These are phyloP conservation scores for Hypercompe scribonia DNA, from an alignment of 2,888 invertebrate species.

Conservation along the genomic window DNA sequence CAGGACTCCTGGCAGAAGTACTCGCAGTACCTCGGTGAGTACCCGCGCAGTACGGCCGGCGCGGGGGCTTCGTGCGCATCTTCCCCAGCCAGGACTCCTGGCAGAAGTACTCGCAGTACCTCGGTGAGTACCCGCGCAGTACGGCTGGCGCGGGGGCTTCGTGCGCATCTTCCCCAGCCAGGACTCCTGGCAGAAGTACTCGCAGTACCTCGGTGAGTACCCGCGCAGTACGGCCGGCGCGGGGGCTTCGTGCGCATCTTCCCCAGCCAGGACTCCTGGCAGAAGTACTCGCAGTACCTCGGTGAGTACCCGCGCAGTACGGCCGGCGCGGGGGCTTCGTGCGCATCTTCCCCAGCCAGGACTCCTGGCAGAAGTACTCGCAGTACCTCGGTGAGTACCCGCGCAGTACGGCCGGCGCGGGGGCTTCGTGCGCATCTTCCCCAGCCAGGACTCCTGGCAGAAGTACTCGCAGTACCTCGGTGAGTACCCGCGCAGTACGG, in stretches of 20 bases:
- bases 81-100: conserved; percentile 96
- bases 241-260: conserved; percentile 97
- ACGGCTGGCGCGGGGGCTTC: conserved; percentile 94
- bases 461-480: conserved; percentile 93
- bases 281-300: conserved; percentile 92
- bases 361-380: conserved; percentile 94
- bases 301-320: conserved; percentile 93
- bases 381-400: conserved; percentile 91
- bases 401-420: conserved; percentile 94
- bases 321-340: conserved; percentile 95
- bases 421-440: conserved; percentile 96
- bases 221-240: conserved; percentile 92
- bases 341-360: conserved; percentile 95
- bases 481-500: conserved; percentile 92
- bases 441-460: conserved; percentile 95
- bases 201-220: conserved; percentile 91
- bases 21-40: conserved; percentile 91
- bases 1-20: conserved; percentile 95
- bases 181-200: conserved; percentile 95
- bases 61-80: conserved; percentile 96
- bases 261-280: conserved; percentile 95
- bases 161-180: conserved; percentile 96
- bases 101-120: conserved; percentile 92
- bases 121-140: conserved; percentile 92
- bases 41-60: conserved; percentile 92